A percentile compares a stretch with the other conserved stretches of the same genome.
phyloP scores from a whole-genome alignment of 2,888 invertebrate species.

The Pecten maximus region DNA sequence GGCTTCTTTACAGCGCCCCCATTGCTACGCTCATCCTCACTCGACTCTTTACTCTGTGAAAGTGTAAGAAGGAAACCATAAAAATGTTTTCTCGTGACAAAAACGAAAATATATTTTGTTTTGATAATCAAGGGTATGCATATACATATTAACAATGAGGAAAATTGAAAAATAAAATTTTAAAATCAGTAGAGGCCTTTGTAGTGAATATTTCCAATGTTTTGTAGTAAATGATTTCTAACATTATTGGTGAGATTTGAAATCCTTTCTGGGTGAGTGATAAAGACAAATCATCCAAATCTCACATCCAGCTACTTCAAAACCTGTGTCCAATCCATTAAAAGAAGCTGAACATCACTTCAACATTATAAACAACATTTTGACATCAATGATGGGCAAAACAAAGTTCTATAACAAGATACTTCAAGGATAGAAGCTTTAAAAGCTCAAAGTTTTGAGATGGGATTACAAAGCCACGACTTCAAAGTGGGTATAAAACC shows the following conservation, averaged over 20 bases:
- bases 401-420: background rate
- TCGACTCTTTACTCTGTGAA: background rate
- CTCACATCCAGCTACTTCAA: background rate
- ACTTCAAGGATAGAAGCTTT: background rate
- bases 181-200: background rate
- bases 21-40: conserved; percentile 27
- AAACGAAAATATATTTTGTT: no score
- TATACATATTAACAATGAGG: no score
- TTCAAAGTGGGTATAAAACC: conserved; percentile 23
- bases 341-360: background rate
- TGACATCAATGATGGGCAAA: background rate
- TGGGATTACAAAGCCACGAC: background rate
- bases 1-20: background rate
- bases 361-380: background rate
- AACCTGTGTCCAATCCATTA: background rate
- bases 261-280: background rate
- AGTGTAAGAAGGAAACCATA: background rate
- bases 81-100: background rate
- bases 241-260: background rate
- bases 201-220: background rate
- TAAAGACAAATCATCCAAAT: background rate
- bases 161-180: background rate
- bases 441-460: background rate
- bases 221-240: background rate
- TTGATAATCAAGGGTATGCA: no score